A percentile compares a stretch with the other conserved stretches of the same genome.
Evolutionary conservation across 2,888 invertebrate genomes (phyloP).

Genomic region (Therioaphis trifolii): DNA sequence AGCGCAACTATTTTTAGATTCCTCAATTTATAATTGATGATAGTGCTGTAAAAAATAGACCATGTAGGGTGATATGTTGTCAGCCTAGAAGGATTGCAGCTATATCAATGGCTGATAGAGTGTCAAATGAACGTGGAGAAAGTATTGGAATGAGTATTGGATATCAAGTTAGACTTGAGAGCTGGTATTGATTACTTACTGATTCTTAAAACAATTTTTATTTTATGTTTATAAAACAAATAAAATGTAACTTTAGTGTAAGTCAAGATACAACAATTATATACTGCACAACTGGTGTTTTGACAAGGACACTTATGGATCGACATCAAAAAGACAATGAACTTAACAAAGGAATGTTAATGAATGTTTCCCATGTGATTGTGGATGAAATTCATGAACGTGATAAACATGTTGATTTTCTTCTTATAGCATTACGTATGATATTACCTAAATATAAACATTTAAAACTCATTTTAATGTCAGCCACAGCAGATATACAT

Average conservation of each 20-base stretch:
- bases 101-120: slow-evolving; percentile 88
- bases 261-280: slow-evolving; percentile 71
- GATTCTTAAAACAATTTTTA: neutral
- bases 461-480: slow-evolving; percentile 90
- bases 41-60: slow-evolving; percentile 73
- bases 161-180: slow-evolving; percentile 79
- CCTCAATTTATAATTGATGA: slow-evolving; percentile 90
- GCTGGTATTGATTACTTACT: slow-evolving; percentile 70
- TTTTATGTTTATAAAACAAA: neutral
- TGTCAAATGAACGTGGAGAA: slow-evolving; percentile 75
- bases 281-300: slow-evolving; percentile 92
- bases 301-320: slow-evolving; percentile 89
- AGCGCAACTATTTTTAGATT: slow-evolving; percentile 70
- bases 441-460: slow-evolving; percentile 77
- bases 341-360: slow-evolving; percentile 71
- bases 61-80: slow-evolving; percentile 89
- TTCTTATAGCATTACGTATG: slow-evolving; percentile 86
- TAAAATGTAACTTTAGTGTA: slow-evolving; percentile 20
- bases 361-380: slow-evolving; percentile 84
- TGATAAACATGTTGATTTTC: slow-evolving; percentile 91
- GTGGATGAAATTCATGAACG: slow-evolving; percentile 97
- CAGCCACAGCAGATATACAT: slow-evolving; percentile 88
- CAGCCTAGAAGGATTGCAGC: slow-evolving; percentile 94
- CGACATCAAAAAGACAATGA: slow-evolving; percentile 69
- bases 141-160: slow-evolving; percentile 73